These are phyloP conservation scores for Sclerodermus sp. DNA, from an alignment of 2,888 invertebrate species.

Conservation along the genomic window DNA sequence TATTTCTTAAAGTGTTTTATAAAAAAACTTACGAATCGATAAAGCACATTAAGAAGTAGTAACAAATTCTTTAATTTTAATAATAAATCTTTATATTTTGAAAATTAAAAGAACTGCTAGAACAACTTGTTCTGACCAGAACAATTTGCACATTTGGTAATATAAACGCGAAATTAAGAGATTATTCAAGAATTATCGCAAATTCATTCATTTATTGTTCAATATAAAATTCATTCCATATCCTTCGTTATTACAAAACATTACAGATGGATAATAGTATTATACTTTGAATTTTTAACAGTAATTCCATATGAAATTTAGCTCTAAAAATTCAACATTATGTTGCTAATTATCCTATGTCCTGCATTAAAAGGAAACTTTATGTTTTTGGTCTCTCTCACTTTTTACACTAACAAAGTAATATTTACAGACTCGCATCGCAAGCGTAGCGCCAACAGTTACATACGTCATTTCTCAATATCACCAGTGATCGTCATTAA, in stretches of 20 bases:
- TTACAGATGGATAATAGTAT: background rate
- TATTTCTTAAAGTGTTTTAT: background rate
- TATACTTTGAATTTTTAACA: background rate
- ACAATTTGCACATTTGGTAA: too few species aligned
- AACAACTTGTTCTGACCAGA: too few species aligned
- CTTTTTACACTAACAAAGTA: constrained; percentile 29
- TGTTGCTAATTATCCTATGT: constrained; percentile 18
- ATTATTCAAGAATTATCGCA: too few species aligned
- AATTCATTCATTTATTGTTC: background rate
- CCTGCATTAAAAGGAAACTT: constrained; percentile 26
- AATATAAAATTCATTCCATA: background rate
- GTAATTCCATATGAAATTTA: background rate
- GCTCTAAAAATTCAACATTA: background rate
- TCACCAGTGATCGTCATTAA: constrained; percentile 17
- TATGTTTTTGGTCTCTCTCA: constrained; percentile 26
- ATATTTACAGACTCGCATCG: constrained; percentile 42
- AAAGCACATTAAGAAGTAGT: background rate
- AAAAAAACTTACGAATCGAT: background rate
- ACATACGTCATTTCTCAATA: constrained; percentile 17
- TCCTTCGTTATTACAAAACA: background rate
- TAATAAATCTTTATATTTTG: background rate
- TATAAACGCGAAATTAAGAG: too few species aligned
- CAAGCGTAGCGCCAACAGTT: constrained; percentile 27
- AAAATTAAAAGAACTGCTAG: too few species aligned
- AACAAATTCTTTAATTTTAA: background rate